A percentile compares a stretch with the other conserved stretches of the same genome.
These are phyloP conservation scores for Anthophora plumipes DNA, from an alignment of 2,888 invertebrate species.

Conservation along the genomic window DNA sequence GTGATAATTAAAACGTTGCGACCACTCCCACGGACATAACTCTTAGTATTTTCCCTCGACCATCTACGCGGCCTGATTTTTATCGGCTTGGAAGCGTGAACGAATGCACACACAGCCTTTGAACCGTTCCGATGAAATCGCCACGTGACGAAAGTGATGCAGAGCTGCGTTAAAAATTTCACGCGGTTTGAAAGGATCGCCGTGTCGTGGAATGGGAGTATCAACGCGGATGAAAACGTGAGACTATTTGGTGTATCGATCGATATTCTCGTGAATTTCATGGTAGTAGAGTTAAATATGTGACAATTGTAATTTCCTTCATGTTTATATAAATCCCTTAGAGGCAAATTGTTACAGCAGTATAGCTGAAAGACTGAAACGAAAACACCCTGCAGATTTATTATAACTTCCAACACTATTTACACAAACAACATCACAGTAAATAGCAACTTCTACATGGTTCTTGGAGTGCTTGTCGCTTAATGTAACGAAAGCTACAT, in stretches of 20 bases:
- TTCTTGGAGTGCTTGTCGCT: no score
- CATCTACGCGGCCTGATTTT: slow-evolving; percentile 39
- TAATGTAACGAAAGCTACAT: no score
- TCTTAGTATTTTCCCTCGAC: slow-evolving; percentile 60
- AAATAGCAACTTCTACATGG: no score
- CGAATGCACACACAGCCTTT: slow-evolving; percentile 24
- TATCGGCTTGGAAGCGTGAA: slow-evolving; percentile 35
- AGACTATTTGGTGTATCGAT: not conserved
- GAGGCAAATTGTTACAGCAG: no score
- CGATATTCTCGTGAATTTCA: no score
- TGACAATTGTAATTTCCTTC: no score
- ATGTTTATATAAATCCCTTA: no score
- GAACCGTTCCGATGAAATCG: slow-evolving; percentile 20
- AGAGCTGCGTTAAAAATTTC: slow-evolving; percentile 18
- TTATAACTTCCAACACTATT: no score
- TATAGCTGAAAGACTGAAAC: no score
- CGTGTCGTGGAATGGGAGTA: not conserved
- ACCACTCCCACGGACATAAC: slow-evolving; percentile 62
- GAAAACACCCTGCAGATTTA: no score
- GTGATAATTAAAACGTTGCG: slow-evolving; percentile 71
- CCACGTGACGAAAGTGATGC: slow-evolving; percentile 19
- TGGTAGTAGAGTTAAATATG: no score
- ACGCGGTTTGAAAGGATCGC: not conserved
- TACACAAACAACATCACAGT: no score
- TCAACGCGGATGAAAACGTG: not conserved